Evolutionary conservation across 1,140 invertebrate species (phyloP).

Genomic region (Aphidius gifuensis): DNA sequence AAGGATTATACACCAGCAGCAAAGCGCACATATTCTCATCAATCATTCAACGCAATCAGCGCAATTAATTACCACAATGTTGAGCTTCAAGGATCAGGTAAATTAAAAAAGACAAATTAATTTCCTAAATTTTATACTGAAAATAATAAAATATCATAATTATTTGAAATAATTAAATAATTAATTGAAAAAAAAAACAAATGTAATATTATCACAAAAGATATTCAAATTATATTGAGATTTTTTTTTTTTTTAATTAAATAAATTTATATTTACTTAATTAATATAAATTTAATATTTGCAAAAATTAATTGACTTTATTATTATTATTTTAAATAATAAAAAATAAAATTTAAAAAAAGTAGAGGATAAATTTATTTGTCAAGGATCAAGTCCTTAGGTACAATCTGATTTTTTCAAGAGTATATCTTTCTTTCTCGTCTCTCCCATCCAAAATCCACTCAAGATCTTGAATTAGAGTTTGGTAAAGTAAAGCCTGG

Average conservation of each 20-base stretch:
- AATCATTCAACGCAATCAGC: constrained; percentile 56
- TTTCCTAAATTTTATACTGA: constrained; percentile 44
- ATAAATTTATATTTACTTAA: too few relatives aligned
- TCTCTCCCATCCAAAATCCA: constrained; percentile 37
- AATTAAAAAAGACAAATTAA: constrained; percentile 51
- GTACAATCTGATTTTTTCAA: neutral
- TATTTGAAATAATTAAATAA: too few relatives aligned
- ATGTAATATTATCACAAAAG: too few relatives aligned
- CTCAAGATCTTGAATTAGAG: constrained; percentile 54
- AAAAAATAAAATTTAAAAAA: too few relatives aligned
- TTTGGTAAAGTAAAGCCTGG: constrained; percentile 47
- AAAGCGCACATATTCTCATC: constrained; percentile 40
- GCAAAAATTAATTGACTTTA: too few relatives aligned
- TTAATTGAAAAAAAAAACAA: too few relatives aligned
- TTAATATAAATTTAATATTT: constrained; percentile 47
- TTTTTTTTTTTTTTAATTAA: too few relatives aligned
- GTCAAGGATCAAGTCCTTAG: neutral
- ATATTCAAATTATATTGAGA: too few relatives aligned
- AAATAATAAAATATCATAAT: too few relatives aligned
- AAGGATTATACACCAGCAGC: constrained; percentile 6
- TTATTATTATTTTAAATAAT: too few relatives aligned
- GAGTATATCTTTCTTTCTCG: neutral
- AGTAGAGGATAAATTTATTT: too few relatives aligned
- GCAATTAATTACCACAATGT: constrained; percentile 55
- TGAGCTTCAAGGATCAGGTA: constrained; percentile 36